phyloP scores from a whole-genome alignment of 2,888 invertebrate species.

The Rhynchonema sp. region DNA sequence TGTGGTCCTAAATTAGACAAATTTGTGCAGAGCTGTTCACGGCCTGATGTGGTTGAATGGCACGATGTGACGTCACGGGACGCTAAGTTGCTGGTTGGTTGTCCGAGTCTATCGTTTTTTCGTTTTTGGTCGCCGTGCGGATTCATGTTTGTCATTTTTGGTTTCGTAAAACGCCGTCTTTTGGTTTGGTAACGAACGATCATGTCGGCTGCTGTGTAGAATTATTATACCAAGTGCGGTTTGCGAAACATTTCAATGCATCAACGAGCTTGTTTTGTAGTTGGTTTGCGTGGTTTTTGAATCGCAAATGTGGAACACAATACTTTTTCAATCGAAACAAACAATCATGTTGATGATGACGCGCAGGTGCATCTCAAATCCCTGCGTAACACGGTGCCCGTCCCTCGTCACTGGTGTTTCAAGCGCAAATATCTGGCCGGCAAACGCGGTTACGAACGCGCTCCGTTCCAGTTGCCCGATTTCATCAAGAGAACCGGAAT shows the following conservation, averaged over 20 bases:
- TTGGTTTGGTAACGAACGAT: too few relatives aligned
- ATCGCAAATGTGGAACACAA: too few relatives aligned
- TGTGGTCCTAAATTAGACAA: too few relatives aligned
- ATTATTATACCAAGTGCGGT: too few relatives aligned
- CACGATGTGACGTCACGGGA: conserved; percentile 96
- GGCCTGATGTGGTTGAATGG: conserved; percentile 99
- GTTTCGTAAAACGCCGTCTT: too few relatives aligned
- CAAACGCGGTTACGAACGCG: conserved; percentile 93
- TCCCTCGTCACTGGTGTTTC: conserved; percentile 65
- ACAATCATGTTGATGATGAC: too few relatives aligned
- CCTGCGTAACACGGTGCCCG: conserved; percentile 88
- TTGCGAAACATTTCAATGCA: conserved; percentile 41
- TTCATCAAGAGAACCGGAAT: conserved; percentile 98
- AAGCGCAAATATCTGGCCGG: conserved; percentile 88
- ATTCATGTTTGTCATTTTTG: too few relatives aligned
- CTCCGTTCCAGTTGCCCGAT: conserved; percentile 91
- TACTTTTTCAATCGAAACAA: too few relatives aligned
- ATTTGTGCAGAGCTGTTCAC: conserved; percentile 44
- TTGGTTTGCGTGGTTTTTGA: not conserved
- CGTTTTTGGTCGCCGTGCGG: too few relatives aligned
- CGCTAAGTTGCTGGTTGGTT: conserved; percentile 73
- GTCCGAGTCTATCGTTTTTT: too few relatives aligned
- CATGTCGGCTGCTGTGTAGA: too few relatives aligned
- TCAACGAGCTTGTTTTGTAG: too few relatives aligned
- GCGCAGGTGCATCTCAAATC: conserved; percentile 37